Percentiles rank a stretch among this genome's conserved stretches.
These are phyloP conservation scores for Opisthograptis luteolata DNA, from an alignment of 2,888 invertebrate species.

Conservation along the genomic window DNA sequence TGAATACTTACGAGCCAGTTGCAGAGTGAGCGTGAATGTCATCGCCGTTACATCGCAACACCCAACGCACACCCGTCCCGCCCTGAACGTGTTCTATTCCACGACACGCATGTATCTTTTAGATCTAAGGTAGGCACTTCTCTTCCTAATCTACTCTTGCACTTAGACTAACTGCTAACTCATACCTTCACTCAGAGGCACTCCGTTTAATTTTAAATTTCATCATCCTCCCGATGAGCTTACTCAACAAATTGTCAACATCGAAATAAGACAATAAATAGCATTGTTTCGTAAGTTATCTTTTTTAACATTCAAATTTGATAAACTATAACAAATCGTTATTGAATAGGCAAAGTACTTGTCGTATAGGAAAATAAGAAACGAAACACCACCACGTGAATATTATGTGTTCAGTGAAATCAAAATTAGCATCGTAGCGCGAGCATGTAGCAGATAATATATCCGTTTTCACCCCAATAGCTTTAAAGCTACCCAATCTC, in stretches of 20 bases:
- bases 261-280: constrained; percentile 62
- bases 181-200: constrained; percentile 27
- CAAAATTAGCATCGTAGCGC: constrained; percentile 36
- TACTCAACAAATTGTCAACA: constrained; percentile 36
- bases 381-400: constrained; percentile 71
- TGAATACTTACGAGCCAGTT: constrained; percentile 23
- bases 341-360: constrained; percentile 19
- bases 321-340: constrained; percentile 1
- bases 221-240: constrained; percentile 6
- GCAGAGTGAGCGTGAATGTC: constrained; percentile 11
- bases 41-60: constrained; percentile 51
- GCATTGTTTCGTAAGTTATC: constrained; percentile 44
- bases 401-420: constrained; percentile 73
- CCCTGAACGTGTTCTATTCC: constrained; percentile 81
- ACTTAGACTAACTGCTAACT: constrained; percentile 51
- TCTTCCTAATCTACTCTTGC: constrained; percentile 60
- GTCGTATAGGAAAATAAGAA: no score
- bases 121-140: constrained; percentile 55
- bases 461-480: constrained; percentile 16
- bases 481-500: constrained; percentile 35
- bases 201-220: constrained; percentile 17
- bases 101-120: constrained; percentile 67
- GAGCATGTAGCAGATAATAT: constrained; percentile 19
- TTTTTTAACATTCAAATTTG: constrained; percentile 16
- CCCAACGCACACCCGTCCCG: constrained; percentile 80